Percentiles rank a stretch among this genome's conserved stretches.
phyloP scores from a whole-genome alignment of 2,888 invertebrate genomes.

The Rutpela maculata region DNA sequence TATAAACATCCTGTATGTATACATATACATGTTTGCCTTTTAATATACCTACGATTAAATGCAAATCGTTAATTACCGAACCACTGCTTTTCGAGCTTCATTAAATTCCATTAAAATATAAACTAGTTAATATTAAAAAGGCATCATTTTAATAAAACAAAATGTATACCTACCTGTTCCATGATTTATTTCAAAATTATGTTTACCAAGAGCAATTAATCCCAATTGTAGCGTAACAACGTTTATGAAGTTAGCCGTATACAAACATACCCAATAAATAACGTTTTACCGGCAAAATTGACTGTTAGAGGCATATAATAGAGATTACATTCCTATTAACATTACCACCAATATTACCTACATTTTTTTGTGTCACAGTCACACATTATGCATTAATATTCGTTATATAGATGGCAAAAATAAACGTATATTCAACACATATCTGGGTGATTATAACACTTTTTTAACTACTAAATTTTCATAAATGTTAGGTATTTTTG shows the following conservation, averaged over 20 bases:
- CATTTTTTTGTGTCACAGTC: not conserved
- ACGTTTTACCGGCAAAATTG: not conserved
- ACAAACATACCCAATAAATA: conserved; percentile 5
- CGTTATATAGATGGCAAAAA: not conserved
- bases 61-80: too few species aligned
- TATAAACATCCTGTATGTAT: too few species aligned
- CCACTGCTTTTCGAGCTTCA: conserved; percentile 16
- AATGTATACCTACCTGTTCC: not conserved
- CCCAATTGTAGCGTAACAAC: conserved; percentile 24
- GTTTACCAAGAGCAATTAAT: conserved; percentile 23
- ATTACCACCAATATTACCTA: not conserved
- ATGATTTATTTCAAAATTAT: conserved; percentile 33
- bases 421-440: too few species aligned
- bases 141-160: not conserved
- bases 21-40: too few species aligned
- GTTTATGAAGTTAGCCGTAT: conserved; percentile 23
- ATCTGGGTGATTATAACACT: too few species aligned
- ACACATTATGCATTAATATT: too few species aligned
- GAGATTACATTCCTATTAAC: not conserved
- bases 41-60: too few species aligned
- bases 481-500: too few species aligned
- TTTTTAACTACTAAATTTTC: too few species aligned
- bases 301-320: not conserved
- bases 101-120: conserved; percentile 23
- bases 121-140: conserved; percentile 20